Base-by-base conservation (phyloP, 2,888 invertebrate genomes). In the Xanthorhoe spadicearia region DNA sequence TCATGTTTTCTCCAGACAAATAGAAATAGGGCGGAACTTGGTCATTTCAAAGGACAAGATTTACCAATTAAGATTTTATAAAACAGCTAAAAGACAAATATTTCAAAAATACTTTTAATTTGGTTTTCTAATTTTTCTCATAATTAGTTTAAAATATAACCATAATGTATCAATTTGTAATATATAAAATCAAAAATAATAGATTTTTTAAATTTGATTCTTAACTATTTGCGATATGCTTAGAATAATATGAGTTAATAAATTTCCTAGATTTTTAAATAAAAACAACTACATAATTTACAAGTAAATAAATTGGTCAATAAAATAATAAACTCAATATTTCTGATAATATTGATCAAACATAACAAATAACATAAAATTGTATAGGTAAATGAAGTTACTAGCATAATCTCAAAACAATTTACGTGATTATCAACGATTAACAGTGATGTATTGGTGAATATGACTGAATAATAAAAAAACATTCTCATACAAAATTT, bases 341-440 rank as follows among this genome's bases (percentile, higher is more conserved):
- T 81, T 85, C 74, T 78, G 82, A 82, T 81, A 83, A 84, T 85
- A 86, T 82, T 85, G 69, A 84, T 83, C 89, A 92, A 92, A 92
- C 90, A 88, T 92, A 93, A 91, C 91, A 92, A 90, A 80, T 79
- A 89, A 90, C 84, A 87, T 86, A 87, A 83, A 82, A 76, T 74
- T 74, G 72, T 71, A 77, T 76, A 77, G 43, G 55, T 59, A 65
- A 55, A 80, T 80, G 77, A 80, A 82, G 72, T 83, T 80, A 78
- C 77, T 84, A 86, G 82, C 83, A 85, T 89, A 88, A 90, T 89
- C 88, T 89, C 88, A 89, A 84, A 83, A 83, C 73, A 79, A 81
- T 75, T 77, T 68, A 77, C 71, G 72, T 64, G 56, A 63, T 66
- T 76, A 74, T 58, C 19, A 51, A 70, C 69, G 76, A 77, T 75